Evolutionary conservation across 2,113 vertebrate species (phyloP).

Genomic region (Euleptes europaea): DNA sequence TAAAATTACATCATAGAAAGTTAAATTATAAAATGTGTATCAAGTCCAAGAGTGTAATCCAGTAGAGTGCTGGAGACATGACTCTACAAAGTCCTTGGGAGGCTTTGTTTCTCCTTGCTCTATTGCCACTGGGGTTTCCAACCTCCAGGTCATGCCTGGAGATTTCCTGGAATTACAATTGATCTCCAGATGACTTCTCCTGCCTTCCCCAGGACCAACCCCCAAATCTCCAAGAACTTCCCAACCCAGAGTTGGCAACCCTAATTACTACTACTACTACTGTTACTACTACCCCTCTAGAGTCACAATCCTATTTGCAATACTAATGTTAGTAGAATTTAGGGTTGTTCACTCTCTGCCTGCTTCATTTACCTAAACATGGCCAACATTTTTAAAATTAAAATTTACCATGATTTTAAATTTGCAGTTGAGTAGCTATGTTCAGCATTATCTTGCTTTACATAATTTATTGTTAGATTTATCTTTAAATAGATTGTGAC

Average conservation of each 20-base stretch:
- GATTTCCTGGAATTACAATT: too few species aligned
- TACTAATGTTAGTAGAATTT: not conserved
- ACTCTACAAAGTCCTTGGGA: not conserved
- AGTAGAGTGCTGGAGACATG: not conserved
- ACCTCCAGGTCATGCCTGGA: too few species aligned
- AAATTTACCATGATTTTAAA: too few species aligned
- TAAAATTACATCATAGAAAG: conserved; percentile 3
- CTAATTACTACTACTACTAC: not conserved
- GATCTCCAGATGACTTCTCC: too few species aligned
- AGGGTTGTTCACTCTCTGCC: not conserved
- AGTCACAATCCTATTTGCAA: not conserved
- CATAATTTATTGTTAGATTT: not conserved
- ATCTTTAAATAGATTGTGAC: too few species aligned
- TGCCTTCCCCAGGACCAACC: too few species aligned
- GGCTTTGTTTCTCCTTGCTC: not conserved
- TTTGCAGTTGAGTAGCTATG: not conserved
- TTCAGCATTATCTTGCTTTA: not conserved
- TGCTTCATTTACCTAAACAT: not conserved
- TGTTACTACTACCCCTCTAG: not conserved
- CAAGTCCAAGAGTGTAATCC: not conserved
- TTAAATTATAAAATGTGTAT: not conserved
- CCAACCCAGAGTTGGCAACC: too few species aligned
- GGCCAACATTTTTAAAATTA: not conserved
- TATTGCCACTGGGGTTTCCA: not conserved
- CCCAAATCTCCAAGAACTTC: too few species aligned